Evolutionary conservation across 1,140 invertebrate genomes (phyloP).

Genomic region (silkworm (Bombyx mori)): DNA sequence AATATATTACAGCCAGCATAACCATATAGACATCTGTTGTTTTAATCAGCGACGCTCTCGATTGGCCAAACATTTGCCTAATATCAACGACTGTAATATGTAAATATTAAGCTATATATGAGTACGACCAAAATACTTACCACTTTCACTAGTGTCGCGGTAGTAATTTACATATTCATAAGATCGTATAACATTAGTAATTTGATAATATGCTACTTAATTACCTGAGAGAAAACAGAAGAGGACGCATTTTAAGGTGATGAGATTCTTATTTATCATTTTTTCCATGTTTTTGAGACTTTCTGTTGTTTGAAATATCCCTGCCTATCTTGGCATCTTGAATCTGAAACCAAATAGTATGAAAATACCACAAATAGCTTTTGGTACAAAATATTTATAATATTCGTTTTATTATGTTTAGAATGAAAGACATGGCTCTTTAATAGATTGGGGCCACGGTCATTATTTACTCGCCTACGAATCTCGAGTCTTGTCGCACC

Average conservation of each 20-base stretch:
- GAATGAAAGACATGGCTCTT: constrained; percentile 15
- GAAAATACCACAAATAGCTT: background rate
- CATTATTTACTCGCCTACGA: constrained; percentile 39
- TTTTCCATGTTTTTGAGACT: constrained; percentile 23
- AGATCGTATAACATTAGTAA: too few species aligned
- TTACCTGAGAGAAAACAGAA: constrained; percentile 67
- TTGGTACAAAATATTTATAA: background rate
- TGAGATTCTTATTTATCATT: constrained; percentile 60
- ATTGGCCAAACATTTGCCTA: too few species aligned
- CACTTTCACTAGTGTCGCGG: too few species aligned
- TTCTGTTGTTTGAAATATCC: background rate
- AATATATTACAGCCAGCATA: too few species aligned
- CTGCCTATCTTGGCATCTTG: constrained; percentile 31
- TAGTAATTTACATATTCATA: too few species aligned
- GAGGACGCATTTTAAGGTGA: constrained; percentile 66
- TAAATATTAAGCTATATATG: too few species aligned
- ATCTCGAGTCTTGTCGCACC: constrained; percentile 20
- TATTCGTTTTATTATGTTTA: background rate
- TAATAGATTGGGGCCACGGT: constrained; percentile 34
- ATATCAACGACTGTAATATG: too few species aligned
- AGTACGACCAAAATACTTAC: too few species aligned
- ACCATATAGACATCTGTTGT: too few species aligned
- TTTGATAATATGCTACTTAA: background rate
- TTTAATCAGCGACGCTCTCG: too few species aligned
- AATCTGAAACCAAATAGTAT: constrained; percentile 29